Percentiles rank a stretch among this genome's conserved stretches.
Evolutionary conservation across 2,888 invertebrate species (phyloP).

Genomic region (Eledone cirrhosa): DNA sequence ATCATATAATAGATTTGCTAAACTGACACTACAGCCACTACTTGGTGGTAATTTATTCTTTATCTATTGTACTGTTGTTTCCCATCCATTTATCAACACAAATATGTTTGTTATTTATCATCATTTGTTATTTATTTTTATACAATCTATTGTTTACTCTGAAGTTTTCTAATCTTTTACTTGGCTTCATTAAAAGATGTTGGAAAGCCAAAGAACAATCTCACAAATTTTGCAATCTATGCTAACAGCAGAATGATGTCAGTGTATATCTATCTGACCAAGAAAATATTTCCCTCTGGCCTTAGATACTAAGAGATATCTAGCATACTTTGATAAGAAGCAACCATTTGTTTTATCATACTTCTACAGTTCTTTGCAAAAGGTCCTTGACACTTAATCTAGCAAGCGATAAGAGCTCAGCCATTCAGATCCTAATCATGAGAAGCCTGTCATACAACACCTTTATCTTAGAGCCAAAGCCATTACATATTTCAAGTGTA

Average conservation of each 20-base stretch:
- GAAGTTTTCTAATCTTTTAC: no score
- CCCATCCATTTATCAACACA: no score
- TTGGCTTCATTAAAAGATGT: no score
- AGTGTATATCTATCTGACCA: conserved; percentile 7
- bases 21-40: no score
- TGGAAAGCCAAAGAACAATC: not conserved
- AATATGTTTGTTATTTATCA: not conserved
- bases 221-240: not conserved
- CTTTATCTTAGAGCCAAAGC: conserved; percentile 19
- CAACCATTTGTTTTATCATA: conserved; percentile 22
- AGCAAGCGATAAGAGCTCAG: conserved; percentile 9
- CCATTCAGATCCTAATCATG: conserved; percentile 5
- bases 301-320: conserved; percentile 12
- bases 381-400: conserved; percentile 19
- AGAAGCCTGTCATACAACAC: conserved; percentile 21
- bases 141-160: no score
- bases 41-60: no score
- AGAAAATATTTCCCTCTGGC: conserved; percentile 17
- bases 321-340: not conserved
- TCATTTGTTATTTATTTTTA: not conserved
- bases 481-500: conserved; percentile 26
- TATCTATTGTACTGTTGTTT: no score
- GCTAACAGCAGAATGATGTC: conserved; percentile 18
- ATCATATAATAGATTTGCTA: no score
- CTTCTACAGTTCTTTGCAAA: conserved; percentile 18